Percentiles rank a stretch among this genome's conserved stretches.
Evolutionary conservation across 2,888 invertebrate species (phyloP).

Genomic region (Dexiosoma caninum): DNA sequence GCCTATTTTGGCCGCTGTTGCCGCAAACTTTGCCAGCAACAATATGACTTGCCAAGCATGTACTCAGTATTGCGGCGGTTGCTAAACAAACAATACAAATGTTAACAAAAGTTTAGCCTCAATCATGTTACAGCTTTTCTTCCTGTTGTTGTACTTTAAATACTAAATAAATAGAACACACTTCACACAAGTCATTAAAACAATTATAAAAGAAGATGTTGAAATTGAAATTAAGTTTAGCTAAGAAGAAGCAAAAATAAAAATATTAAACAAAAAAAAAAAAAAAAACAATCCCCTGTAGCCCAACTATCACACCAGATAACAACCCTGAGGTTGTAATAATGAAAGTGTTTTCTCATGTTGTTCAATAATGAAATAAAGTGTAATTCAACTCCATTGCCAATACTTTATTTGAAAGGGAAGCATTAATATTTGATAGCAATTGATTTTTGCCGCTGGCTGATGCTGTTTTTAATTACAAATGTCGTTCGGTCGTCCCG

Average conservation of each 20-base stretch:
- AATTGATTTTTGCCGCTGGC: neutral
- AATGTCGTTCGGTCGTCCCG: neutral
- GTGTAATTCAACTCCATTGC: too few species aligned
- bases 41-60: slow-evolving; percentile 26
- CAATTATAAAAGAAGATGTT: slow-evolving; percentile 43
- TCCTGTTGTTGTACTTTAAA: neutral
- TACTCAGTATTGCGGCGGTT: neutral
- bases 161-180: slow-evolving; percentile 40
- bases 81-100: neutral
- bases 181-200: slow-evolving; percentile 60
- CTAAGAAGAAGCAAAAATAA: too few species aligned
- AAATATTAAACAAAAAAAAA: too few species aligned
- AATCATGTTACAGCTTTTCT: neutral
- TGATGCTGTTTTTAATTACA: slow-evolving; percentile 16
- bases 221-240: too few species aligned
- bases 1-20: neutral
- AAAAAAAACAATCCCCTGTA: too few species aligned
- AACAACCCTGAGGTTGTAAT: too few species aligned
- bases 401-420: too few species aligned
- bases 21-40: neutral
- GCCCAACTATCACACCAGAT: too few species aligned
- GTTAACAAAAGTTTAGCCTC: neutral
- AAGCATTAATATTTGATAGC: too few species aligned
- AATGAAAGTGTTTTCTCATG: neutral
- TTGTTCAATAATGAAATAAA: too few species aligned